phyloP scores from a whole-genome alignment of 2,888 invertebrate genomes.

The Junonia oenone region DNA sequence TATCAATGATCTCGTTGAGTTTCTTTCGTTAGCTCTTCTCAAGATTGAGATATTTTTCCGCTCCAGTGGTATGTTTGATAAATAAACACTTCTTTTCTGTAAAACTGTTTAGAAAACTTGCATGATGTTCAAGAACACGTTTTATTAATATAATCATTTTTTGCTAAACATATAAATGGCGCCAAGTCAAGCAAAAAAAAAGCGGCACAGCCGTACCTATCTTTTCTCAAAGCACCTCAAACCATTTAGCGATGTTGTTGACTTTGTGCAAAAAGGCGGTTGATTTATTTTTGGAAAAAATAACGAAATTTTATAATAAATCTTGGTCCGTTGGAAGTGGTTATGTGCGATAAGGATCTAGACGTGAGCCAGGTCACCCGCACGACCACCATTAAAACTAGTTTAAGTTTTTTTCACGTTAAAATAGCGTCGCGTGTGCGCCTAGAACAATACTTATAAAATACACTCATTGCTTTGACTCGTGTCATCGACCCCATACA shows the following conservation, averaged over 20 bases:
- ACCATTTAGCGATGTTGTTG: too few relatives aligned
- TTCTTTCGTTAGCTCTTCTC: background rate
- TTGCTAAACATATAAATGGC: background rate
- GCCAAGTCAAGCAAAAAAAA: background rate
- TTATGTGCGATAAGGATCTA: constrained; percentile 21
- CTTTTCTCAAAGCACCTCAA: too few relatives aligned
- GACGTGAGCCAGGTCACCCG: constrained; percentile 25
- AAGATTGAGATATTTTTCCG: too few relatives aligned
- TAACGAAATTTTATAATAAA: background rate
- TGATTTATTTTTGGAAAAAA: background rate
- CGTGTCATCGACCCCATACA: constrained; percentile 45
- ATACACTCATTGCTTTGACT: background rate
- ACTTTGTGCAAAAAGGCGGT: too few relatives aligned
- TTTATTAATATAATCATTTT: too few relatives aligned
- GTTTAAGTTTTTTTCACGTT: constrained; percentile 23
- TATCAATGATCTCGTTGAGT: background rate
- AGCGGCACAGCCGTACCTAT: too few relatives aligned
- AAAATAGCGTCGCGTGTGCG: constrained; percentile 13
- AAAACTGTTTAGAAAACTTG: background rate
- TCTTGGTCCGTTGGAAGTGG: constrained; percentile 5
- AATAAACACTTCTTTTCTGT: too few relatives aligned
- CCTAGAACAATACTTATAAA: constrained; percentile 2
- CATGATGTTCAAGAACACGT: background rate
- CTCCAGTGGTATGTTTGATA: too few relatives aligned
- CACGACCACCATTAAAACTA: constrained; percentile 24